A percentile compares a stretch with the other conserved stretches of the same genome.
phyloP scores from a whole-genome alignment of 37 sponge, comb jelly and placozoan genomes.

The Hormiphora californensis region DNA sequence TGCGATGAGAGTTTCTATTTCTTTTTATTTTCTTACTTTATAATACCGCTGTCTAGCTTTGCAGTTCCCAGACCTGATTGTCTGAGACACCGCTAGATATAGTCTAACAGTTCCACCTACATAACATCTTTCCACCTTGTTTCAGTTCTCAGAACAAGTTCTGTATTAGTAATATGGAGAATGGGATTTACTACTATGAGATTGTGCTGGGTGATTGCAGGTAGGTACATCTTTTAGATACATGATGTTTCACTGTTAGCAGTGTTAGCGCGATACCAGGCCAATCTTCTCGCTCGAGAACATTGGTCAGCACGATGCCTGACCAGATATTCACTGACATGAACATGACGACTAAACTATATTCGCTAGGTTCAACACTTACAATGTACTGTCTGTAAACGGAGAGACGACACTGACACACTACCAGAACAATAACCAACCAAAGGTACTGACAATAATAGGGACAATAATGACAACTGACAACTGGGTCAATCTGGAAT shows the following conservation, averaged over 20 bases:
- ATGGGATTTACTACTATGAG: neutral
- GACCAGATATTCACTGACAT: no score
- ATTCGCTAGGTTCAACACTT: neutral
- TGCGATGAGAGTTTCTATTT: no score
- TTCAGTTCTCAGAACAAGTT: conserved; percentile 14
- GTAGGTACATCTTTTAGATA: no score
- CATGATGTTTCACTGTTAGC: no score
- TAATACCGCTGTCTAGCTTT: neutral
- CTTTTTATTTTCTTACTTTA: neutral
- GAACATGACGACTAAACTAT: no score
- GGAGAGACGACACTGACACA: neutral
- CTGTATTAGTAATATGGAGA: neutral
- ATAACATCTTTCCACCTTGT: no score
- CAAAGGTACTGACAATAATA: neutral
- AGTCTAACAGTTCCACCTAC: no score
- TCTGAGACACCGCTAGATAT: neutral
- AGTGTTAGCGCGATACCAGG: no score
- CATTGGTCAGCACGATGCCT: no score
- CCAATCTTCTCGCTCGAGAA: no score
- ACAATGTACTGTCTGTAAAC: neutral
- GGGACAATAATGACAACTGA: no score
- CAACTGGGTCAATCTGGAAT: no score
- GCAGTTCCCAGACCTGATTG: neutral
- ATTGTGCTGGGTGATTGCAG: neutral
- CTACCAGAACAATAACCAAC: neutral